phyloP scores from a whole-genome alignment of 2,888 invertebrate species.

The Blera fallax region DNA sequence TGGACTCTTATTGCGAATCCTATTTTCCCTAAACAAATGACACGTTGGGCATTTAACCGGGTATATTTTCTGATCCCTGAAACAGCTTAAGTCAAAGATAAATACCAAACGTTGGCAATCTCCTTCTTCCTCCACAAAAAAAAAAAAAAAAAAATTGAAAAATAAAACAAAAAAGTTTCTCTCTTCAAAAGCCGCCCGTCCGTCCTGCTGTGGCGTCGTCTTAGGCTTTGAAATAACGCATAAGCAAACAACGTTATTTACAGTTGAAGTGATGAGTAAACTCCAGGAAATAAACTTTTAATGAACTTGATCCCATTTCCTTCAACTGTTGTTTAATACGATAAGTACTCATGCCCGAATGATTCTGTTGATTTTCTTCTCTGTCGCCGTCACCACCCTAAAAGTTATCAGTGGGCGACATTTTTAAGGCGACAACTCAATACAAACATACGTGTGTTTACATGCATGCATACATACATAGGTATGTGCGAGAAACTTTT shows the following conservation, averaged over 20 bases:
- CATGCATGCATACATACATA: no score
- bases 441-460: background rate
- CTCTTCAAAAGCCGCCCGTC: background rate
- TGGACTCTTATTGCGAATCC: background rate
- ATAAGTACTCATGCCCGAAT: slow-evolving; percentile 35
- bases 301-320: slow-evolving; percentile 42
- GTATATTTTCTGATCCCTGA: background rate
- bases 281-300: slow-evolving; percentile 52
- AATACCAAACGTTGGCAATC: slow-evolving; percentile 1
- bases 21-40: background rate
- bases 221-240: slow-evolving; percentile 29
- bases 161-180: background rate
- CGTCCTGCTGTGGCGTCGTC: background rate
- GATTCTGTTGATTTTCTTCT: slow-evolving; percentile 1
- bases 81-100: slow-evolving; percentile 13
- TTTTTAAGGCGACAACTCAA: background rate
- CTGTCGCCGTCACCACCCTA: background rate
- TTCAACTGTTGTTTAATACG: slow-evolving; percentile 17
- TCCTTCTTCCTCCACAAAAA: background rate
- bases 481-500: background rate
- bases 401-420: background rate
- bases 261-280: slow-evolving; percentile 53
- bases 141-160: background rate
- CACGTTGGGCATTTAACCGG: background rate
- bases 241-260: slow-evolving; percentile 49